Conservation (phyloP, 1,140 invertebrate genomes). For the Coenobita brevimanus region DNA sequence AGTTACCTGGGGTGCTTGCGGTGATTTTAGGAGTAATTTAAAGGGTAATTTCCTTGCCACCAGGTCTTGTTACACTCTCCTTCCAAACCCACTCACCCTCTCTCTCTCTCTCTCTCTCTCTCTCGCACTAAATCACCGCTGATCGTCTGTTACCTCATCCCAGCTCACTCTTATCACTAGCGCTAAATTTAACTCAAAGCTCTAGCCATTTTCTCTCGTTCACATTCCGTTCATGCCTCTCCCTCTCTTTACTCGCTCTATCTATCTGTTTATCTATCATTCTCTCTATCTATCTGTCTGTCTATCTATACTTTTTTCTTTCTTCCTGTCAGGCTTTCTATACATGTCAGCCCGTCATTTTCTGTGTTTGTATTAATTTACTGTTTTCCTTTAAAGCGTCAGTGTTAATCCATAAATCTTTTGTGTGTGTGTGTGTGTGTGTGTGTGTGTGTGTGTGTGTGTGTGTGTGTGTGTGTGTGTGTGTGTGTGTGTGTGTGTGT, state of each 20-base stretch:
- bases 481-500: slow-evolving; percentile 30
- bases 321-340: background rate
- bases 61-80: too few relatives aligned
- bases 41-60: too few relatives aligned
- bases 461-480: slow-evolving; percentile 32
- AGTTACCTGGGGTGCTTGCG: too few relatives aligned
- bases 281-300: background rate
- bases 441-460: slow-evolving; percentile 28
- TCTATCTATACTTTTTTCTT: background rate
- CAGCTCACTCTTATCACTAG: too few relatives aligned
- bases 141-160: too few relatives aligned
- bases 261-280: background rate
- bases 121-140: too few relatives aligned
- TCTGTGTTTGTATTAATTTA: background rate
- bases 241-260: background rate
- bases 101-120: too few relatives aligned
- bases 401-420: background rate
- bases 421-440: slow-evolving; percentile 20
- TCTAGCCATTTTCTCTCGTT: too few relatives aligned
- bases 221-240: too few relatives aligned
- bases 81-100: too few relatives aligned
- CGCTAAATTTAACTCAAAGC: too few relatives aligned
- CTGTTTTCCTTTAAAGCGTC: background rate
- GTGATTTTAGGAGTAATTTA: too few relatives aligned
- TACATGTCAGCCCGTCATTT: background rate